A percentile compares a stretch with the other conserved stretches of the same genome.
Evolutionary conservation across 2,113 vertebrate genomes (phyloP).

Genomic region (Sylvilagus bachmani): DNA sequence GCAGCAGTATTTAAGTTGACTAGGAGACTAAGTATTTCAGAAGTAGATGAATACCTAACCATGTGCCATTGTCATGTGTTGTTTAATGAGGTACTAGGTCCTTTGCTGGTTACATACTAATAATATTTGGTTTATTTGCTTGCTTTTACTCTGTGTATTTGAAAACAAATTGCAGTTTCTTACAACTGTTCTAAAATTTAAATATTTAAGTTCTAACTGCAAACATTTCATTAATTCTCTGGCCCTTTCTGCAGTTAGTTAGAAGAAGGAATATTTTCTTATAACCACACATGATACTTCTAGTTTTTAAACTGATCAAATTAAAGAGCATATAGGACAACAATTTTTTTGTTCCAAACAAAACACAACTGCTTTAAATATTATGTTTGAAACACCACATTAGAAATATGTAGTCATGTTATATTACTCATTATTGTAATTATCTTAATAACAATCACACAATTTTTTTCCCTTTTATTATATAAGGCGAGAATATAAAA

Average conservation of each 20-base stretch:
- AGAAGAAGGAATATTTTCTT: conserved; percentile 14
- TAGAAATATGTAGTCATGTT: neutral
- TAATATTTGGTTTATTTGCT: neutral
- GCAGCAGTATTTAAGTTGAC: neutral
- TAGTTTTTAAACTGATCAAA: conserved; percentile 36
- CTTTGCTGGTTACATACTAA: neutral
- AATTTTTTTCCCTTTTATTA: conserved; percentile 18
- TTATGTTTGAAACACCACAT: conserved; percentile 26
- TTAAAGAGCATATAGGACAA: neutral
- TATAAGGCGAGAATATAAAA: neutral
- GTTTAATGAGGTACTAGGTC: conserved; percentile 11
- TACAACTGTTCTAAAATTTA: conserved; percentile 52
- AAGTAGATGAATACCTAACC: neutral
- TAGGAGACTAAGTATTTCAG: conserved; percentile 49
- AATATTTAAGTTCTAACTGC: conserved; percentile 56
- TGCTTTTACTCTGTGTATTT: conserved; percentile 38
- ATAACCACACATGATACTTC: conserved; percentile 4
- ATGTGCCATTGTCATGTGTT: conserved; percentile 15
- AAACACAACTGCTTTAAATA: conserved; percentile 57
- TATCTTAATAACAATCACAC: conserved; percentile 30
- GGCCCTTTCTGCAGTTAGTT: conserved; percentile 18
- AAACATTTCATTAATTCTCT: conserved; percentile 52
- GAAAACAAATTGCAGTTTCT: conserved; percentile 36
- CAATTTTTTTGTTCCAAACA: conserved; percentile 39
- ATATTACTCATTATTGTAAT: conserved; percentile 40